phyloP scores from a whole-genome alignment of 2,113 vertebrate genomes.

The Lophochroa leadbeateri region DNA sequence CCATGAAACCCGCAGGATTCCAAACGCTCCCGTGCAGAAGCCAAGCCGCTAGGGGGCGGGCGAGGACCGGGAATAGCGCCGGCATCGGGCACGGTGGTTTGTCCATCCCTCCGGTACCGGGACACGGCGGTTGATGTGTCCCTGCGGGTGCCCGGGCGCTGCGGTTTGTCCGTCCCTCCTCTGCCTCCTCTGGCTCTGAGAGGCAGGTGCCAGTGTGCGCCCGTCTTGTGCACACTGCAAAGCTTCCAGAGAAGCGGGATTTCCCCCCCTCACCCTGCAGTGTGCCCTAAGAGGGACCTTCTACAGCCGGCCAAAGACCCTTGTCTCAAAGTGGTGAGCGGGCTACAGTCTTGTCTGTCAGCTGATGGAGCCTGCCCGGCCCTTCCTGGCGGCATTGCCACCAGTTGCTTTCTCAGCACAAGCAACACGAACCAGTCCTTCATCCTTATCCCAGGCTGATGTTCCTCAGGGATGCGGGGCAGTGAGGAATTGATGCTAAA shows the following conservation, averaged over 20 bases:
- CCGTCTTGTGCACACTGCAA: fast-evolving
- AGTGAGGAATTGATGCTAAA: fast-evolving
- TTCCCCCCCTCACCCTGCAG: neutral
- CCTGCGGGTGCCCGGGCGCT: too few relatives aligned
- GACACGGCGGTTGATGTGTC: neutral
- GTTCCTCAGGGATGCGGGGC: neutral
- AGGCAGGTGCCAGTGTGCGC: too few relatives aligned
- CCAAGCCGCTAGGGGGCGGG: slow-evolving; percentile 32
- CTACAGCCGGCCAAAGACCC: neutral
- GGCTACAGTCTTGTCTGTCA: fast-evolving
- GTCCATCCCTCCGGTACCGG: neutral
- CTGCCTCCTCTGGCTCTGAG: neutral
- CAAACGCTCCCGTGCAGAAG: neutral
- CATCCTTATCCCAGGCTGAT: neutral
- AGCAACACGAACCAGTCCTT: too few relatives aligned
- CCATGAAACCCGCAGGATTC: neutral
- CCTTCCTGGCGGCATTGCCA: fast-evolving
- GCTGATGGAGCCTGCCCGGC: neutral
- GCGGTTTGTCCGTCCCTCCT: neutral
- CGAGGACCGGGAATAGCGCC: slow-evolving; percentile 10
- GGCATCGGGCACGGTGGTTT: neutral
- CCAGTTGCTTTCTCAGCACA: neutral
- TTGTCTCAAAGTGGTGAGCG: neutral
- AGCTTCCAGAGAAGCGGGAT: neutral
- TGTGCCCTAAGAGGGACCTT: neutral